Conservation (phyloP, 2,113 vertebrate genomes). For the Anthoscopus minutus region DNA sequence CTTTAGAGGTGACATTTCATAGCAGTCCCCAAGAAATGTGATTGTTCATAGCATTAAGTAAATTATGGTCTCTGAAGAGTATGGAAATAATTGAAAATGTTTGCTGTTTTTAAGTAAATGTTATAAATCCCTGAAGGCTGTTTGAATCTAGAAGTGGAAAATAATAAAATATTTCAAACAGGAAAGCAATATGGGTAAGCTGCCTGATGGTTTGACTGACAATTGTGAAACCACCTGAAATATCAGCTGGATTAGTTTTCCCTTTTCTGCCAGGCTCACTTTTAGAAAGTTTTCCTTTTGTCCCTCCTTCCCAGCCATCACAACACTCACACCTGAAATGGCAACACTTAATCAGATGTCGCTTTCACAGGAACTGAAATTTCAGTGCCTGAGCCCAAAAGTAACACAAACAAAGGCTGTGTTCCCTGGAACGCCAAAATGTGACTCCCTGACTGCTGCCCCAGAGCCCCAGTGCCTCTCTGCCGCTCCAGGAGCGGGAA, state of each 20-base stretch:
- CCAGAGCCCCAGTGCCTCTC: not conserved
- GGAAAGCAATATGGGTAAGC: not conserved
- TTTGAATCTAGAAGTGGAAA: not conserved
- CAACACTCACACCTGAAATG: not conserved
- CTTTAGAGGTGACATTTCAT: conserved; percentile 75
- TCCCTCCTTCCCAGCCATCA: not conserved
- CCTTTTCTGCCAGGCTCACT: not conserved
- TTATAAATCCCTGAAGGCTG: conserved; percentile 67
- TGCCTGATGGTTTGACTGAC: not conserved
- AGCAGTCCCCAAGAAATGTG: conserved; percentile 64
- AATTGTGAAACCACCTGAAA: not conserved
- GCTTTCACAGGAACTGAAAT: not conserved
- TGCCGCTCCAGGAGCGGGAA: not conserved
- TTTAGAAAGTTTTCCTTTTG: not conserved
- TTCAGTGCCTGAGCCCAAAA: not conserved
- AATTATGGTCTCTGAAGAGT: conserved; percentile 67
- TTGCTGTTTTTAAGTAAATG: conserved; percentile 78
- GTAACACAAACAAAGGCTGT: not conserved
- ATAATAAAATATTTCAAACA: conserved; percentile 10
- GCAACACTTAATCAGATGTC: not conserved
- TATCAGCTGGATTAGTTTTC: not conserved
- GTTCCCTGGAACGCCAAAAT: not conserved
- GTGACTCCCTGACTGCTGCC: not conserved
- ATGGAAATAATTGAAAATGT: conserved; percentile 76
- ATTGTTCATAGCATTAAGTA: conserved; percentile 73